Base-by-base conservation (phyloP, 2,888 invertebrate species). In the Globia sparganii region DNA sequence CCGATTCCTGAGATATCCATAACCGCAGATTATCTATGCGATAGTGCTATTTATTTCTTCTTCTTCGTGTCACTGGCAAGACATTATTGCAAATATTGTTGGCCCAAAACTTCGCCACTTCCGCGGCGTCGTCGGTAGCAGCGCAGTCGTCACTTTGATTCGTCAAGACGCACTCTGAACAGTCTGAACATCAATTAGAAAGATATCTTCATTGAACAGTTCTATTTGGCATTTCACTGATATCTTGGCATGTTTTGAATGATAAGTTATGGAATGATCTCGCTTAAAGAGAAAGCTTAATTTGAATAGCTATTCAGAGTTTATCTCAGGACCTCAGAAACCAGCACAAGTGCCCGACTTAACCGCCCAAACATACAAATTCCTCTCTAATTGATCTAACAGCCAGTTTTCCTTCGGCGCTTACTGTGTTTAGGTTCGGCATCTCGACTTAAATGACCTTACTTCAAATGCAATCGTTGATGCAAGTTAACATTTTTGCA, bases 311-410 rank as follows among this genome's bases (percentile, higher is more conserved):
- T 53, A 37, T 40, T 40, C n/a, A n/a, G 15, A 68, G 21, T 49
- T 40, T 53, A 61, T 53, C 34, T 28, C 15, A 61, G 62, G 53
- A 28, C 34, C 53, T 69, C 68, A 40, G 3, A 67, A 59, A 28
- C 18, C 28, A 59, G 73, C 25, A 34, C 71, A 76, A 80, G 59
- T 80, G 80, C 74, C 77, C 84, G 81, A 85, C 59, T 81, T 85
- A 79, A 70, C 83, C 85, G 83, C 87, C 86, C 87, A 90, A 89
- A 90, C 87, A 81, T 83, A 86, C 86, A 84, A 91, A 91, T 90
- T 81, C 91, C 91, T 87, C 89, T 90, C 90, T 91, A 92, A 91
- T 90, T 87, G 85, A 87, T 77, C 76, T 72, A 81, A 84, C 80
- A 86, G 86, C 85, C 75, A 65, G 88, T 88, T 88, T 88, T 88